Evolutionary conservation across 2,113 vertebrate species (phyloP).

Genomic region (Cyphomyrus plagiostoma): DNA sequence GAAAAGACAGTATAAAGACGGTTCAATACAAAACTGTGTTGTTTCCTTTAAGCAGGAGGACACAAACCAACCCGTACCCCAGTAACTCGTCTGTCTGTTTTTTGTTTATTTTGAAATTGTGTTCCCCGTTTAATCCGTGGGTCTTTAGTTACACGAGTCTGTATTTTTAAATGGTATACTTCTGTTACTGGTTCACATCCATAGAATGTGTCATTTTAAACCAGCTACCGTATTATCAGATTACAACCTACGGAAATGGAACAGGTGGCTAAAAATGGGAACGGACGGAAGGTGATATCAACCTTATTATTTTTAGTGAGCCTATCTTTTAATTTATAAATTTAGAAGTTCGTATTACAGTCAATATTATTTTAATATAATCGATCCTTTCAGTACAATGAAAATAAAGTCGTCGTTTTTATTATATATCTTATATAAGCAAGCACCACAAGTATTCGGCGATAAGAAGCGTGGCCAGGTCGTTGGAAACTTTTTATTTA

Average conservation of each 20-base stretch:
- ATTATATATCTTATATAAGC: background rate
- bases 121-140: background rate
- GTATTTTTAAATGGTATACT: background rate
- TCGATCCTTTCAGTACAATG: background rate
- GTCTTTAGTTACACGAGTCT: background rate
- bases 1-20: background rate
- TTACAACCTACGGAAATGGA: slow-evolving; percentile 47
- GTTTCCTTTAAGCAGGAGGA: background rate
- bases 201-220: slow-evolving; percentile 49
- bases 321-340: background rate
- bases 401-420: background rate
- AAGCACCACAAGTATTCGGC: background rate
- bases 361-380: background rate
- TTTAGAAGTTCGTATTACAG: background rate
- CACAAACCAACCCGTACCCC: background rate
- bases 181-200: background rate
- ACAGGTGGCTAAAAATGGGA: slow-evolving; percentile 43
- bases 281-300: slow-evolving; percentile 33
- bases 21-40: background rate
- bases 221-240: slow-evolving; percentile 49
- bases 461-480: background rate
- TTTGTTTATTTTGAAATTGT: background rate
- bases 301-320: background rate
- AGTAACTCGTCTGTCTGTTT: background rate
- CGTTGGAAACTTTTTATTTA: background rate